These are phyloP conservation scores for Myotis daubentonii DNA, from an alignment of 2,797 vertebrate species.

Conservation along the genomic window DNA sequence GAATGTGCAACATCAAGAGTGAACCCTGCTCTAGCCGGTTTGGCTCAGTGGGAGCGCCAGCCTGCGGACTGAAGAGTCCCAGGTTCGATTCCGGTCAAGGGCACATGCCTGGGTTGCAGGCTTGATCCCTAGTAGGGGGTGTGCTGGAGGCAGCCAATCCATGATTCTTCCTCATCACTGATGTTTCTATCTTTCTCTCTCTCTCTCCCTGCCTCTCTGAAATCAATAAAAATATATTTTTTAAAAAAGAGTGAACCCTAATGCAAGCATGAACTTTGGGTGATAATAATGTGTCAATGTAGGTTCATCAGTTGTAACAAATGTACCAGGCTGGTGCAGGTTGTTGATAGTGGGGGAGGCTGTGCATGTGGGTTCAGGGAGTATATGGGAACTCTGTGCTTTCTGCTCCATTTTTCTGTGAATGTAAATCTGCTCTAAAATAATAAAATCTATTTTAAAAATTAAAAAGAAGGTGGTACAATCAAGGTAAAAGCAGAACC, in stretches of 20 bases:
- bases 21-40: not conserved
- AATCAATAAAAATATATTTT: too few species aligned
- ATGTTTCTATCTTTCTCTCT: too few species aligned
- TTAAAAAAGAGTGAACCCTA: not conserved
- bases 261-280: not conserved
- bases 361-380: not conserved
- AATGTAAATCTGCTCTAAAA: slow-evolving; percentile 1
- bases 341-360: not conserved
- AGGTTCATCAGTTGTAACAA: not conserved
- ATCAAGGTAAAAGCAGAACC: not conserved
- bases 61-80: too few species aligned
- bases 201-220: too few species aligned
- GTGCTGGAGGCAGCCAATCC: too few species aligned
- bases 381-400: not conserved
- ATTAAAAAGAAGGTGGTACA: not conserved
- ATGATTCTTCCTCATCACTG: too few species aligned
- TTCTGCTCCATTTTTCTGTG: not conserved
- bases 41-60: too few species aligned
- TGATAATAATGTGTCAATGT: not conserved
- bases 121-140: too few species aligned
- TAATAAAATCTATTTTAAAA: not conserved
- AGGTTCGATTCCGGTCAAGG: too few species aligned
- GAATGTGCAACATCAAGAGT: not conserved
- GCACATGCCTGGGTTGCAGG: too few species aligned
- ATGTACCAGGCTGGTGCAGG: not conserved